Conservation (phyloP, 2,113 vertebrate species). For the Centropus bengalensis region DNA sequence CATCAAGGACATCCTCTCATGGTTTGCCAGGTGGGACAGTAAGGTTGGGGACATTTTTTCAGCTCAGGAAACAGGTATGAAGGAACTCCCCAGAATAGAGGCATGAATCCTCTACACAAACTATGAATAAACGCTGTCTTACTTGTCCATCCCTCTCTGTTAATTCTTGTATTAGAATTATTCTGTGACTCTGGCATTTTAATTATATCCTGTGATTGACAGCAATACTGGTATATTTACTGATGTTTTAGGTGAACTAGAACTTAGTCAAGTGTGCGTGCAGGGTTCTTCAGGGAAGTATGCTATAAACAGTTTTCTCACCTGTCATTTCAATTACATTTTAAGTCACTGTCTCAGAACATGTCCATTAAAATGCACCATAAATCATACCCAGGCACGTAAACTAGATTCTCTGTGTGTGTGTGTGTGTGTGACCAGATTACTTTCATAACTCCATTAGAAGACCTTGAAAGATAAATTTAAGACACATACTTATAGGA, state of each 20-base stretch:
- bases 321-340: not conserved
- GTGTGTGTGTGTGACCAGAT: not conserved
- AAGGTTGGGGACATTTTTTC: not conserved
- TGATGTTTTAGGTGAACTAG: not conserved
- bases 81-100: not conserved
- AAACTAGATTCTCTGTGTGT: not conserved
- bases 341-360: conserved; percentile 12
- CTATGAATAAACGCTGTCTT: not conserved
- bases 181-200: not conserved
- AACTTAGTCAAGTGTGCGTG: not conserved
- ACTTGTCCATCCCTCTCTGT: not conserved
- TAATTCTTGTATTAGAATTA: not conserved
- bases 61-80: not conserved
- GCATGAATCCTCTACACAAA: not conserved
- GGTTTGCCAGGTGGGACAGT: not conserved
- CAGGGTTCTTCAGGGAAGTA: not conserved
- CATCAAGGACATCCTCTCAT: not conserved
- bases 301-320: not conserved
- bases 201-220: not conserved
- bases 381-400: not conserved
- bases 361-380: not conserved
- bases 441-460: not conserved
- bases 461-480: not conserved
- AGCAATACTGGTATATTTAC: not conserved
- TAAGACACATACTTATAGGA: not conserved